phyloP scores from a whole-genome alignment of 1,140 invertebrate genomes.

The Alviniconcha marisindica region DNA sequence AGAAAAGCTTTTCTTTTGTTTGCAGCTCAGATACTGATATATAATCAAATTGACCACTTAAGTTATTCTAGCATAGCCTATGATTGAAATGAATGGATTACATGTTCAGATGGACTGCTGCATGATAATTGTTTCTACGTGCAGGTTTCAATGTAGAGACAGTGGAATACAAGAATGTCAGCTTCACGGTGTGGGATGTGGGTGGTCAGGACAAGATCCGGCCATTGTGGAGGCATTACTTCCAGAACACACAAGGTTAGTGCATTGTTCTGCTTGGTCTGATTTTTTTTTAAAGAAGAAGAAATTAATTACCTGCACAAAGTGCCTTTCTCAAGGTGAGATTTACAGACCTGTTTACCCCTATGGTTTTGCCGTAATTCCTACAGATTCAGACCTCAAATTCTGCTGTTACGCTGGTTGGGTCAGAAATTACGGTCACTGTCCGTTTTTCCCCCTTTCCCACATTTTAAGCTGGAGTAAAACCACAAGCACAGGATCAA shows the following conservation, averaged over 20 bases:
- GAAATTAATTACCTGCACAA: not conserved
- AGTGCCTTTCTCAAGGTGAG: not conserved
- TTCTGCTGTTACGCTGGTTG: too few species aligned
- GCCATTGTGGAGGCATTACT: conserved; percentile 95
- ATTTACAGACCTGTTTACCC: not conserved
- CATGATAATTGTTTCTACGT: conserved; percentile 31
- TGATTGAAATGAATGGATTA: not conserved
- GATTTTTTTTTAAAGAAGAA: not conserved
- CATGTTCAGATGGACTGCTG: not conserved
- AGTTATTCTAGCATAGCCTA: not conserved
- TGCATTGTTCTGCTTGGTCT: not conserved
- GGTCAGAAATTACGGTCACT: too few species aligned
- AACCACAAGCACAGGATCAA: too few species aligned
- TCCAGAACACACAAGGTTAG: conserved; percentile 93
- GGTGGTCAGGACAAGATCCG: conserved; percentile 84
- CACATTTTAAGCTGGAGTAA: too few species aligned
- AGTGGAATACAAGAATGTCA: conserved; percentile 97
- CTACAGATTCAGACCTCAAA: too few species aligned
- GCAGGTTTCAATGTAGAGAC: conserved; percentile 95
- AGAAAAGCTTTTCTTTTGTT: too few species aligned
- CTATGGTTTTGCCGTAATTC: not conserved
- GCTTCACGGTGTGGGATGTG: conserved; percentile 92
- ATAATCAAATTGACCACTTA: not conserved
- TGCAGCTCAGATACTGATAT: too few species aligned
- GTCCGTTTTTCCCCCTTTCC: too few species aligned